Evolutionary conservation across 1,140 invertebrate genomes (phyloP).

Genomic region (Trinorchestia longiramus): DNA sequence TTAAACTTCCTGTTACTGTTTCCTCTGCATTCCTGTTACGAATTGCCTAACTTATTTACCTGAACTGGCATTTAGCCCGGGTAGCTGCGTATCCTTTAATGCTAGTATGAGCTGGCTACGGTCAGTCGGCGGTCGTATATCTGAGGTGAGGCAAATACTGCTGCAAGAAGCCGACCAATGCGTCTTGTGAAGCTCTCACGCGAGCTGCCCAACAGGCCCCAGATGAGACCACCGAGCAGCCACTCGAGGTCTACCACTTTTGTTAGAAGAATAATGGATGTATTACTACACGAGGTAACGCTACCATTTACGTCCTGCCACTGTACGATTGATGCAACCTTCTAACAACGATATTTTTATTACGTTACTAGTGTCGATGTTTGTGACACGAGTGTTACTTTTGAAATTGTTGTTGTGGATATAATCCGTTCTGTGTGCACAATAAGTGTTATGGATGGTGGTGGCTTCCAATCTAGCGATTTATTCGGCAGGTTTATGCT

Average conservation of each 20-base stretch:
- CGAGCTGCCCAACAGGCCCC: neutral
- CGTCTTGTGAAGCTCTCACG: neutral
- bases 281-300: neutral
- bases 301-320: neutral
- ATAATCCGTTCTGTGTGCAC: no score
- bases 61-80: neutral
- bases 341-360: neutral
- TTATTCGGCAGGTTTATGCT: no score
- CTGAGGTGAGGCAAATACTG: neutral
- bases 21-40: neutral
- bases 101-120: neutral
- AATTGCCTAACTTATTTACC: neutral
- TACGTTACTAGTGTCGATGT: neutral
- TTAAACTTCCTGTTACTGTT: neutral
- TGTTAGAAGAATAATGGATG: constrained; percentile 9
- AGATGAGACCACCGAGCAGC: neutral
- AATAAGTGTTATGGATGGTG: no score
- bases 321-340: neutral
- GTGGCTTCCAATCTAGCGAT: no score
- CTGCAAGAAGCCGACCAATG: neutral
- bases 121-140: neutral
- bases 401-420: no score
- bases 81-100: neutral
- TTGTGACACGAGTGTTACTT: neutral
- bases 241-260: neutral